Conservation (phyloP, 2,113 vertebrate species). For the Paradoxurus hermaphroditus region DNA sequence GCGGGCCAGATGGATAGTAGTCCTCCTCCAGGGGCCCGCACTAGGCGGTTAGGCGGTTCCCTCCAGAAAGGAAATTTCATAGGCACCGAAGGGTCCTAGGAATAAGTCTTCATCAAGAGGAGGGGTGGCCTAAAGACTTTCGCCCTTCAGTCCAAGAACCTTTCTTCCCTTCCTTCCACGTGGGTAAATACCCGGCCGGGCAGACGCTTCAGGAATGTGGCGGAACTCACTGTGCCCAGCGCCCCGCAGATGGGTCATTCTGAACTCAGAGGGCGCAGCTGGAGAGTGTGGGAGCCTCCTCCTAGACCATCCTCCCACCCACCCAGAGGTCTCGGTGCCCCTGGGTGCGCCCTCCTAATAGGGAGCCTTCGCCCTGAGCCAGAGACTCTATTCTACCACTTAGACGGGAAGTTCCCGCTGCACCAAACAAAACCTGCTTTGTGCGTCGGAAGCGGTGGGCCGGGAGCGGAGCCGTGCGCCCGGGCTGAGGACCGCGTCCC, state of each 20-base stretch:
- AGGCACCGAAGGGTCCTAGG: not conserved
- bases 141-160: not conserved
- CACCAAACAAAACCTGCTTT: not conserved
- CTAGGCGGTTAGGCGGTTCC: rapidly evolving
- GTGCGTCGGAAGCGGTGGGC: rapidly evolving
- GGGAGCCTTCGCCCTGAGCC: not conserved
- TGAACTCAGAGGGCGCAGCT: not conserved
- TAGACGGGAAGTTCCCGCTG: not conserved
- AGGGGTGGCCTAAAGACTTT: not conserved
- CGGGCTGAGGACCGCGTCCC: rapidly evolving
- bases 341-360: not conserved
- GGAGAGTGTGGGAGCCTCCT: not conserved
- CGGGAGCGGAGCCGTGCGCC: not conserved
- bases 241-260: rapidly evolving
- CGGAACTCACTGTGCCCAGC: rapidly evolving
- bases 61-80: not conserved
- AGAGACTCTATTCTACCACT: not conserved
- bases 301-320: not conserved
- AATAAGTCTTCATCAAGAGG: not conserved
- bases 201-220: not conserved
- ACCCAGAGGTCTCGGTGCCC: not conserved
- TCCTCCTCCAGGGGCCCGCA: not conserved
- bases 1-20: not conserved
- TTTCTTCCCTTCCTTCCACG: not conserved
- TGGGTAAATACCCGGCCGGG: not conserved